Conservation (phyloP, 2,797 vertebrate genomes). For the Gadopsis bispinosus region DNA sequence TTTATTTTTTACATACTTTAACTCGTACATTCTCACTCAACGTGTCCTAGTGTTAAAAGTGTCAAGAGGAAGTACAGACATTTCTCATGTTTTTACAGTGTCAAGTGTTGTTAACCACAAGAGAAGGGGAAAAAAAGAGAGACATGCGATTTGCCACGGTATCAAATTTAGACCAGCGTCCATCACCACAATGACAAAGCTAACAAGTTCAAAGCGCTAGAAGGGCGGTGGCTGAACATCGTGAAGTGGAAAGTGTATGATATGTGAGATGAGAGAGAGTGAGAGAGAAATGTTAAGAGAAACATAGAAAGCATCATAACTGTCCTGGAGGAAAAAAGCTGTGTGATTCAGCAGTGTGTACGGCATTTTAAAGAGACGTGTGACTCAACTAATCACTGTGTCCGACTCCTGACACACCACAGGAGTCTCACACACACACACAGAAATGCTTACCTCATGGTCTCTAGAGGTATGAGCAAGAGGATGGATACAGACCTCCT, state of each 20-base stretch:
- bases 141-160: neutral
- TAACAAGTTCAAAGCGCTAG: conserved; percentile 34
- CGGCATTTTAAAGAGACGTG: conserved; percentile 41
- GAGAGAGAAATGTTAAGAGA: conserved; percentile 8
- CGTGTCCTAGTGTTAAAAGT: neutral
- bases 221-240: conserved; percentile 13
- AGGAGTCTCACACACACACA: conserved; percentile 17
- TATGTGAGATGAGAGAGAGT: neutral
- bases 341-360: conserved; percentile 53
- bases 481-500: conserved; percentile 43
- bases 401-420: conserved; percentile 22
- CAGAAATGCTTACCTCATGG: conserved; percentile 35
- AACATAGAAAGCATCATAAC: conserved; percentile 13
- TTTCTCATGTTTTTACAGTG: neutral
- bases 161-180: conserved; percentile 54
- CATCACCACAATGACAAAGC: conserved; percentile 50
- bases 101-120: conserved; percentile 4
- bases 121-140: conserved; percentile 8
- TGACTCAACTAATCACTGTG: conserved; percentile 49
- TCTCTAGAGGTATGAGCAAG: conserved; percentile 46
- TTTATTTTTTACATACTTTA: neutral
- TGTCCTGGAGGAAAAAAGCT: conserved; percentile 6
- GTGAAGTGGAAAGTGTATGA: neutral
- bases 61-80: neutral
- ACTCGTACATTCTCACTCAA: no score